Percentiles rank a stretch among this genome's conserved stretches.
Conservation (phyloP, 2,113 vertebrate species). For the Triplophysa rosa region DNA sequence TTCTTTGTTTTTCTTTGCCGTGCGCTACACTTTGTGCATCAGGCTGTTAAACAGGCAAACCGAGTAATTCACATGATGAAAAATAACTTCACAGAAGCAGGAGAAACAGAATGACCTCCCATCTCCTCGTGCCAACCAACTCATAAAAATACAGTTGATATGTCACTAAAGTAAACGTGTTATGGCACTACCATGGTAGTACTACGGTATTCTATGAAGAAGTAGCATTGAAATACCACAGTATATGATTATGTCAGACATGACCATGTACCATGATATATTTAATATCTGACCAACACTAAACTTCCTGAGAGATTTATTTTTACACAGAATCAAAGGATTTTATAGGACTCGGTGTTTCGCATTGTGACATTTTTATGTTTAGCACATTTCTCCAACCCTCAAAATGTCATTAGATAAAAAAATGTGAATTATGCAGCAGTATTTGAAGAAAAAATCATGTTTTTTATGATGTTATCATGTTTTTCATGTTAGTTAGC, state of each 20-base stretch:
- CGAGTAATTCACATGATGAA: not conserved
- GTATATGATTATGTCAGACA: not conserved
- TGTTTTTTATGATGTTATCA: no score
- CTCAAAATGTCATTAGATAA: no score
- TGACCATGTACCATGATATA: no score
- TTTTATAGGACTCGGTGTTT: not conserved
- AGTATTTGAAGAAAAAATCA: no score
- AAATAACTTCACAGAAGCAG: slow-evolving; percentile 29
- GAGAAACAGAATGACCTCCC: slow-evolving; percentile 36
- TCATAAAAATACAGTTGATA: slow-evolving; percentile 40
- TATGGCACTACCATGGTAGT: not conserved
- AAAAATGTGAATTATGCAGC: no score
- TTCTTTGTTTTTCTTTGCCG: not conserved
- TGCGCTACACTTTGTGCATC: not conserved
- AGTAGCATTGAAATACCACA: not conserved
- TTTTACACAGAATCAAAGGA: no score
- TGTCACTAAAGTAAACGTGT: not conserved
- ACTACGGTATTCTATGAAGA: no score
- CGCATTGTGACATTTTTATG: not conserved
- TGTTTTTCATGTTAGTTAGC: no score
- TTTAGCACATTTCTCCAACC: not conserved
- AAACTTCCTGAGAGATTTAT: no score
- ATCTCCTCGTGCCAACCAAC: slow-evolving; percentile 21
- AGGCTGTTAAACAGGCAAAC: not conserved
- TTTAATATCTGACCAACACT: no score